Percentiles rank a stretch among this genome's conserved stretches.
Evolutionary conservation across 2,888 invertebrate genomes (phyloP).

Genomic region (Thera britannica): DNA sequence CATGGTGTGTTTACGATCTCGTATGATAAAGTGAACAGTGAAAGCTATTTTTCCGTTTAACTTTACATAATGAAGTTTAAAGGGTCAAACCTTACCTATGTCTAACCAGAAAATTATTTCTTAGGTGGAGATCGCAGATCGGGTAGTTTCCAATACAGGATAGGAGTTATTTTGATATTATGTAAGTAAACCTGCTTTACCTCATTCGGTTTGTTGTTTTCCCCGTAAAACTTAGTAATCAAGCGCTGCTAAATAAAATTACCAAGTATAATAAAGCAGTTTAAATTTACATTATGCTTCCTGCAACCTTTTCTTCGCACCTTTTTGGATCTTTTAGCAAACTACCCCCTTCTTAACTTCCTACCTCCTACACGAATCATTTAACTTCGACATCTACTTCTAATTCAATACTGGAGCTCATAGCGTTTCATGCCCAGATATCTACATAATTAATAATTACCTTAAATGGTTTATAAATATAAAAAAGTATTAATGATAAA

Average conservation of each 20-base stretch:
- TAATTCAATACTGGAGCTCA: background rate
- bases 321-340: background rate
- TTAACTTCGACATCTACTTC: too few relatives aligned
- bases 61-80: constrained; percentile 1
- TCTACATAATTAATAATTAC: background rate
- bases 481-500: background rate
- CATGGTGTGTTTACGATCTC: constrained; percentile 64
- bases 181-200: background rate
- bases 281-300: too few relatives aligned
- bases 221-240: background rate
- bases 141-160: background rate
- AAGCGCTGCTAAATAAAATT: background rate
- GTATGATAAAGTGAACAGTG: constrained; percentile 46
- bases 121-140: background rate
- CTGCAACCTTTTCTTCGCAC: background rate
- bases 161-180: background rate
- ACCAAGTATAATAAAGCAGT: too few relatives aligned
- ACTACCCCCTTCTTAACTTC: constrained; percentile 3
- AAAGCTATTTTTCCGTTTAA: constrained; percentile 18
- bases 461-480: background rate
- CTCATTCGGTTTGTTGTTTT: background rate
- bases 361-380: background rate
- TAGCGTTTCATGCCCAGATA: background rate
- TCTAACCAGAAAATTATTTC: background rate
- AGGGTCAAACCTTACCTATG: background rate